Conservation (phyloP, 2,888 invertebrate genomes). For the Aphidoletes aphidimyza region DNA sequence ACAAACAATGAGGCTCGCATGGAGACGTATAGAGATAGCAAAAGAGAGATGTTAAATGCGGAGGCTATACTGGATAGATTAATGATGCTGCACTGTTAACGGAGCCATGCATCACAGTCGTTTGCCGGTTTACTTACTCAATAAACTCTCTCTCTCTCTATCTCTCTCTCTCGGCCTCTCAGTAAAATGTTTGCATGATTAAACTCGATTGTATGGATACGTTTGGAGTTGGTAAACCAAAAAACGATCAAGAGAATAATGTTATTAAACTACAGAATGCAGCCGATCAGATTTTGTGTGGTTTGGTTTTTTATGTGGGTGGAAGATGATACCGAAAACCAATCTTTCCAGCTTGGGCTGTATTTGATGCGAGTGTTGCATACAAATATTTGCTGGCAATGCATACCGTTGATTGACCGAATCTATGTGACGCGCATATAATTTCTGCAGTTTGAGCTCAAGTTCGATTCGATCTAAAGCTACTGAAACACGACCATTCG, state of each 20-base stretch:
- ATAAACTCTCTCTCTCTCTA: too few relatives aligned
- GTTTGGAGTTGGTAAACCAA: too few relatives aligned
- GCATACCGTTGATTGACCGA: not conserved
- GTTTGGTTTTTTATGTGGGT: conserved; percentile 11
- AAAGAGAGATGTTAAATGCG: not conserved
- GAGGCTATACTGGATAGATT: conserved; percentile 11
- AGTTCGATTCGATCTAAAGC: too few relatives aligned
- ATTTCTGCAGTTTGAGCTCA: too few relatives aligned
- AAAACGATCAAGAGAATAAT: not conserved
- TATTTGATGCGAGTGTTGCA: too few relatives aligned
- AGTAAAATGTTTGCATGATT: too few relatives aligned
- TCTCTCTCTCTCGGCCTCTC: too few relatives aligned
- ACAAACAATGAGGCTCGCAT: not conserved
- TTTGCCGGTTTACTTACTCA: not conserved
- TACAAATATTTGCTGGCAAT: too few relatives aligned
- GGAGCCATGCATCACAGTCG: not conserved
- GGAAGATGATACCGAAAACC: not conserved
- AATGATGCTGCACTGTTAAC: conserved; percentile 29
- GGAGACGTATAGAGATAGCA: not conserved
- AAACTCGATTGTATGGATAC: too few relatives aligned
- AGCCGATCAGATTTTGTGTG: not conserved
- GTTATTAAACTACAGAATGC: not conserved
- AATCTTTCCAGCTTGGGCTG: not conserved
- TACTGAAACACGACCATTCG: too few relatives aligned
- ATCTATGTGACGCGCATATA: not conserved